A percentile compares a stretch with the other conserved stretches of the same genome.
Evolutionary conservation across 2,113 vertebrate species (phyloP).

Genomic region (Myiagra hebetior): DNA sequence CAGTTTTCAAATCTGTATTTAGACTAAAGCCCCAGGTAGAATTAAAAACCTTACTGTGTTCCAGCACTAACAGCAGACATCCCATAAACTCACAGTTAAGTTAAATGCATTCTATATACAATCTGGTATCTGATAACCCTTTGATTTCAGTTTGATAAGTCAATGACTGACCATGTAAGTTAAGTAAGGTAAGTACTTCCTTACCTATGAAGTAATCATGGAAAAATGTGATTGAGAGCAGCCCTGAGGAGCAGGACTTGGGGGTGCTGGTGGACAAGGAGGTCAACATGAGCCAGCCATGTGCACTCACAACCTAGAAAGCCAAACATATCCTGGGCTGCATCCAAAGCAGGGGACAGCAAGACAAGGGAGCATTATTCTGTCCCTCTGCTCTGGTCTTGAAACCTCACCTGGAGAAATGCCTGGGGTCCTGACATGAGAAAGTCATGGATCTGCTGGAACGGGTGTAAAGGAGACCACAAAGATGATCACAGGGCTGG

Average conservation of each 20-base stretch:
- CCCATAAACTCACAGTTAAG: not conserved
- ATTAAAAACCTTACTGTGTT: not conserved
- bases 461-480: not conserved
- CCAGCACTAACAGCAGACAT: not conserved
- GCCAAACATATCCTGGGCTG: not conserved
- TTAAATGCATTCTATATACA: not conserved
- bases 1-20: not conserved
- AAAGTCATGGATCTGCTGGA: not conserved
- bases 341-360: not conserved
- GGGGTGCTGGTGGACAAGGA: not conserved
- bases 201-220: not conserved
- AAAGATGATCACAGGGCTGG: not conserved
- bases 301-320: not conserved
- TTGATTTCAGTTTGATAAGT: not conserved
- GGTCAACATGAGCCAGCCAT: not conserved
- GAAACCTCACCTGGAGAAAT: not conserved
- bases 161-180: not conserved
- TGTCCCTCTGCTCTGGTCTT: not conserved
- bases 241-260: not conserved
- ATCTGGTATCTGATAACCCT: not conserved
- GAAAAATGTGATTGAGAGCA: not conserved
- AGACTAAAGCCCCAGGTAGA: not conserved
- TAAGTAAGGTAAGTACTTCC: not conserved
- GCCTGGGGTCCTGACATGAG: not conserved
- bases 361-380: not conserved